Evolutionary conservation across 2,797 vertebrate genomes (phyloP).

Genomic region (Trichosurus vulpecula): DNA sequence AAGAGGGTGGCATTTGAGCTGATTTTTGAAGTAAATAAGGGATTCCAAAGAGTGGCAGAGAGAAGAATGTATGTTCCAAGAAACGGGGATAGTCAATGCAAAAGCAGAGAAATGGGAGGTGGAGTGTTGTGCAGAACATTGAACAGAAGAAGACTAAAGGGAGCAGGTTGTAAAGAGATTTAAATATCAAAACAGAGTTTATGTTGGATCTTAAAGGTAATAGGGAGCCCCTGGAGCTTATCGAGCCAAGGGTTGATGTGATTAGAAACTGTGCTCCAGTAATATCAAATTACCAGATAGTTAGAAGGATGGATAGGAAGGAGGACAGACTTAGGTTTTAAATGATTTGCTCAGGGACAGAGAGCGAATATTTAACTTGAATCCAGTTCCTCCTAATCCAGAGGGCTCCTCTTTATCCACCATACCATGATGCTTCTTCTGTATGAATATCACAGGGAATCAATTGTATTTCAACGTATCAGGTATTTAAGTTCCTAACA

Average conservation of each 20-base stretch:
- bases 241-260: neutral
- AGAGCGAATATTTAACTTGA: neutral
- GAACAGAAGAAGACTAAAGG: neutral
- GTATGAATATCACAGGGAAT: neutral
- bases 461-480: neutral
- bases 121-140: neutral
- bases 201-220: neutral
- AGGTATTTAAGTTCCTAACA: neutral
- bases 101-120: neutral
- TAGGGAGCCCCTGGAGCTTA: neutral
- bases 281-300: neutral
- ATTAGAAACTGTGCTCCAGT: neutral
- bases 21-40: neutral
- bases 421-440: neutral
- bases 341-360: neutral
- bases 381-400: neutral
- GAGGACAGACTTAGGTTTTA: neutral
- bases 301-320: neutral
- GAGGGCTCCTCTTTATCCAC: neutral
- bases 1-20: neutral
- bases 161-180: neutral
- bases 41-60: neutral
- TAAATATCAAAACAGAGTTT: neutral
- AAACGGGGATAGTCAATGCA: neutral
- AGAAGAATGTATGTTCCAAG: neutral